Conservation (phyloP, 2,113 vertebrate species). For the Raja brachyura region DNA sequence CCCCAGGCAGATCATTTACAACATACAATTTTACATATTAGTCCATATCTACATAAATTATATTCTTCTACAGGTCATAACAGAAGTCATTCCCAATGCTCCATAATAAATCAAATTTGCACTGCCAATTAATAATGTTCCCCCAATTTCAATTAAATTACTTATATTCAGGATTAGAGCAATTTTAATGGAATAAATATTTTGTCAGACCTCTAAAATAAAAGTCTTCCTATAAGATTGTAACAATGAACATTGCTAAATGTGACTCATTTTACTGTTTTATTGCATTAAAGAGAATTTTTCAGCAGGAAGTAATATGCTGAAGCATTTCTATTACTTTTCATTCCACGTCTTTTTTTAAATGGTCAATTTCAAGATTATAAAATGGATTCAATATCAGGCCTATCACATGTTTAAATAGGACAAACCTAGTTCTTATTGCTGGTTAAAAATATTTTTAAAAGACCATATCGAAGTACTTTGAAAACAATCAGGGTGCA, state of each 20-base stretch:
- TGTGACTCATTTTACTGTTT: not conserved
- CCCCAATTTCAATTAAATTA: not conserved
- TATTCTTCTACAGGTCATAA: too few species aligned
- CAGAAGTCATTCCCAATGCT: not conserved
- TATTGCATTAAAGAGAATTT: not conserved
- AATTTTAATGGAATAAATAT: not conserved
- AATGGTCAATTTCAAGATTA: not conserved
- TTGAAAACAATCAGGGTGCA: slow-evolving; percentile 18
- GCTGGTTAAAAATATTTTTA: slow-evolving; percentile 30
- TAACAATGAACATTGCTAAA: not conserved
- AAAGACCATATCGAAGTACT: not conserved
- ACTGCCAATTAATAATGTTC: not conserved
- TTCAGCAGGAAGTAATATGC: not conserved
- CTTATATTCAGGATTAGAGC: not conserved
- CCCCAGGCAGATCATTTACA: not conserved
- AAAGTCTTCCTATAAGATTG: not conserved
- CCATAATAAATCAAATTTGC: not conserved
- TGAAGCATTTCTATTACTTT: not conserved
- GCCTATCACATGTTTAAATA: not conserved
- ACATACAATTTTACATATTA: not conserved
- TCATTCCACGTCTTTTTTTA: not conserved
- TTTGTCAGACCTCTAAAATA: not conserved
- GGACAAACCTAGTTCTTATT: slow-evolving; percentile 10
- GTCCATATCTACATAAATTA: not conserved
- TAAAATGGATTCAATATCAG: not conserved